Base-by-base conservation (phyloP, 2,113 vertebrate species). In the Esox niger region DNA sequence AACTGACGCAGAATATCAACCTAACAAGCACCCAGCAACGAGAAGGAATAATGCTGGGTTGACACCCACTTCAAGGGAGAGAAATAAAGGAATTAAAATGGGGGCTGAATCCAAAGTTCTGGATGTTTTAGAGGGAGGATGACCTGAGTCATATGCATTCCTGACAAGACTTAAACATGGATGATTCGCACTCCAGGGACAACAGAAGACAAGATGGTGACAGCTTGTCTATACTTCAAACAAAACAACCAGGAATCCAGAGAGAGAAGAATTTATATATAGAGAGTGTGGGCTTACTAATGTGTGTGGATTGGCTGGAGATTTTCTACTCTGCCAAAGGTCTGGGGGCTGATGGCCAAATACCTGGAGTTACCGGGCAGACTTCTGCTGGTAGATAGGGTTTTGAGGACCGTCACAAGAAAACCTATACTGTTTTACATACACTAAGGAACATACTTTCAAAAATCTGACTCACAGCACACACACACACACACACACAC, bases 191-290 rank as follows among this genome's bases (percentile, higher is more conserved):
- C 72, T 33, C n/a, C 62, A 71, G 64, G 35, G 74, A 85, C 63
- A 68, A 64, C 63, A 68, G 66, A 32, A 79, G 77, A 81, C 66
- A 38, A 17, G 26, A 65, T 1, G 49, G 77, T 82, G 85, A 88
- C 80, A 84, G 84, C 78, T 87, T 72, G 82, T 87, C 73, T 81
- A 82, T 88, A 82, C 87, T 84, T 79, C 86, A 87, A 77, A 82
- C 57, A 6, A 73, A 62, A 73, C 2, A 56, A 63, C 66, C 56
- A 73, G 78, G 78, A 66, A 55, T 66, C 60, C 57, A 17, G 52
- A 65, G 63, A 32, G 10, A 49, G 67, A 17, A 30, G 26, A 26
- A 59, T 21, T n/a, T 29, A 11, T 6, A 59, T 3, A 67, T 13
- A 68, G 33, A 60, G 21, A 60, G 56, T 30, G 74, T 1, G 52